phyloP scores from a whole-genome alignment of 2,113 vertebrate species.

The Daboia siamensis region DNA sequence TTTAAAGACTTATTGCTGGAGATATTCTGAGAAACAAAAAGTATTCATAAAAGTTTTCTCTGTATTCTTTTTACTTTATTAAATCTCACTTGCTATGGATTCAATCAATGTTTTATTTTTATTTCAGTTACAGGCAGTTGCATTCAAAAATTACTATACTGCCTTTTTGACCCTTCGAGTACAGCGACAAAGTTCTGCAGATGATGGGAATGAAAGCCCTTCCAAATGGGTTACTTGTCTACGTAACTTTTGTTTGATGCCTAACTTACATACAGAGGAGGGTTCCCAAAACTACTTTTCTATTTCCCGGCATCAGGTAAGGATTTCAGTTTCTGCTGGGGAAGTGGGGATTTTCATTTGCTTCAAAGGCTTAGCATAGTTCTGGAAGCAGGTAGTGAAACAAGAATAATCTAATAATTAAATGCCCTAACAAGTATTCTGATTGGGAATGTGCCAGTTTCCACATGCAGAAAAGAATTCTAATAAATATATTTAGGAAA shows the following conservation, averaged over 20 bases:
- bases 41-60: not conserved
- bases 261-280: conserved; percentile 81
- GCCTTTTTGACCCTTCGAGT: conserved; percentile 80
- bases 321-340: not conserved
- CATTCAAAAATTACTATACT: conserved; percentile 88
- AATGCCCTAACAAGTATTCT: not conserved
- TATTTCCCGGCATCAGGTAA: conserved; percentile 79
- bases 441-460: not conserved
- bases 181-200: conserved; percentile 57
- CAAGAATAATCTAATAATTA: not conserved
- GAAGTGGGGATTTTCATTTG: not conserved
- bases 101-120: not conserved
- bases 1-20: not conserved
- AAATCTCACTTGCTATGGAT: not conserved
- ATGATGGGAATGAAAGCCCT: conserved; percentile 43
- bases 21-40: not conserved
- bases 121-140: conserved; percentile 77
- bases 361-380: not conserved
- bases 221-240: conserved; percentile 79
- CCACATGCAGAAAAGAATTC: not conserved
- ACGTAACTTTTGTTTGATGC: conserved; percentile 78
- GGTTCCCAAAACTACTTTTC: conserved; percentile 84
- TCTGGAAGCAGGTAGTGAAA: not conserved
- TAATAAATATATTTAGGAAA: not conserved
- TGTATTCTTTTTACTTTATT: not conserved